Base-by-base conservation (phyloP, 2,113 vertebrate species). In the Bubo blakistoni region DNA sequence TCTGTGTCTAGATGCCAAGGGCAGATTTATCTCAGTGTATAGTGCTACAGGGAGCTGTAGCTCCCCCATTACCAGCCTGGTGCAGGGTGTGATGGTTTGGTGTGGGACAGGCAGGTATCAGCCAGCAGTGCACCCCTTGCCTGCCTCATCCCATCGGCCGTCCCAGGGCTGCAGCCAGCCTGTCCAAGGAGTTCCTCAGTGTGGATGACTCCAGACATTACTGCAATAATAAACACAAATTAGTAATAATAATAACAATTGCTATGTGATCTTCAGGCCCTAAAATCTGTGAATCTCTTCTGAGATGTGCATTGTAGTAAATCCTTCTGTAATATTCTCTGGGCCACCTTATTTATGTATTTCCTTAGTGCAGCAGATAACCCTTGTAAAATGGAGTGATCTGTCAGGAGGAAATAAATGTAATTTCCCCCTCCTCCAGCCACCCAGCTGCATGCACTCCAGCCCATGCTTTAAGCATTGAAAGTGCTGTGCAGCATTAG, bases 291-390 rank as follows among this genome's bases (percentile, higher is more conserved):
- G 73, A 85, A 87, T 59, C 66, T 86, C 66, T 82, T 78, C 87
- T 47, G 74, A 85, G 51, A 40, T 69, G 79, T 86, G 63, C 59
- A 73, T 32, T 80, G 81, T 95, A 90, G 84, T 85, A 94, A 95
- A 95, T 95, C 84, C 54, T 91, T 49, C 84, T 79, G 36, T 30
- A 67, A 58, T 27, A 59, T 85, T 96, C 83, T 94, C 94, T 51
- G 25, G 81, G 58, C 84, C 49, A 85, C 73, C 78, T 92, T 94
- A 95, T 96, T 96, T 95, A 95, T 95, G 97, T 97, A 95, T 97
- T 96, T 97, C 92, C 92, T 96, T 94, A 94, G 92, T 91, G 84
- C 84, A 94, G 84, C 94, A 96, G 78, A 95, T 87, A 94, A 89
- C 70, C 51, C 66, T 66, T 1, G 1, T 85, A 91, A 92, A 96